Percentiles rank a stretch among this genome's conserved stretches.
Evolutionary conservation across 2,113 vertebrate species (phyloP).

Genomic region (Lampris incognitus): DNA sequence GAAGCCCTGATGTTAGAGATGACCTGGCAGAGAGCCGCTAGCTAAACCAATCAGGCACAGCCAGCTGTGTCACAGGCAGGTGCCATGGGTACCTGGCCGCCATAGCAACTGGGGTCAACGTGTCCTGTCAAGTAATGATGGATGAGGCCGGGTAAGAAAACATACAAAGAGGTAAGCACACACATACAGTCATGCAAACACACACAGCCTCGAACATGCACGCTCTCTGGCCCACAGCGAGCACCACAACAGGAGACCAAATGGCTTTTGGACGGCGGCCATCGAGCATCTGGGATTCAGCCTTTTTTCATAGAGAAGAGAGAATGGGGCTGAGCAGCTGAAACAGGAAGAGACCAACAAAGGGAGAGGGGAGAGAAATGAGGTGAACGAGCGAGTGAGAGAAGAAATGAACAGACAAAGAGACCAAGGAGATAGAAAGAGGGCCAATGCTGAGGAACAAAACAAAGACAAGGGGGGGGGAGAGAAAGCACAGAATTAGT

Average conservation of each 20-base stretch:
- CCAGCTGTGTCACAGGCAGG: constrained; percentile 68
- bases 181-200: neutral
- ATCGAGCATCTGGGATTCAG: constrained; percentile 47
- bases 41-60: constrained; percentile 60
- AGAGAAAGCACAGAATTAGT: too few species aligned
- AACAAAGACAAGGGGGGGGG: too few species aligned
- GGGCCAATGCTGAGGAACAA: too few species aligned
- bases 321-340: constrained; percentile 13
- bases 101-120: constrained; percentile 64
- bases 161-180: constrained; percentile 6
- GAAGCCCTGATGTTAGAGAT: constrained; percentile 58
- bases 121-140: constrained; percentile 64
- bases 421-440: neutral
- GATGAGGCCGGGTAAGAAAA: constrained; percentile 42
- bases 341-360: constrained; percentile 19
- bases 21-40: constrained; percentile 59
- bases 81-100: constrained; percentile 74
- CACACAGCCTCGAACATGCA: neutral
- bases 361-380: constrained; percentile 5
- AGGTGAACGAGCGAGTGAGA: neutral
- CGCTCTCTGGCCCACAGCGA: constrained; percentile 16
- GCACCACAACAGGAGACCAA: constrained; percentile 49
- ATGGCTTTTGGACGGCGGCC: constrained; percentile 55
- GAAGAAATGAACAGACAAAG: neutral
- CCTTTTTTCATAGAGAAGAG: constrained; percentile 15